A percentile compares a stretch with the other conserved stretches of the same genome.
Conservation (phyloP, 2,797 vertebrate species). For the Anomalospiza imberbis region DNA sequence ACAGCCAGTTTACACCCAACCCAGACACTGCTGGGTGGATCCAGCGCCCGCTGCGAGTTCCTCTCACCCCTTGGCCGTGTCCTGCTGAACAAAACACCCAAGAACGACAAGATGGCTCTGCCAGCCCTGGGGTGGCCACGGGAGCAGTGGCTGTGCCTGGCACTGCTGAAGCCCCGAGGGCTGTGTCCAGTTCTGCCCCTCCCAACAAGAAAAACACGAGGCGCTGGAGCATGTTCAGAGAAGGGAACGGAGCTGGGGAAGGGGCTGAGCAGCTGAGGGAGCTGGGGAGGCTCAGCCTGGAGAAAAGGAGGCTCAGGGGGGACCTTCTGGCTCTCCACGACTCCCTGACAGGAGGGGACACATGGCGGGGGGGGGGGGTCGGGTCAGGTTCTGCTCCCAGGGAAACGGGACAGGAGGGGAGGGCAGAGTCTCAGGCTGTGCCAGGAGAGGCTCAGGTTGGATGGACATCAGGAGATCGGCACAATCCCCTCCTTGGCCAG, state of each 20-base stretch:
- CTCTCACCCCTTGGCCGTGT: not conserved
- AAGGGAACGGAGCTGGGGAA: not conserved
- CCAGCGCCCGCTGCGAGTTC: accelerated
- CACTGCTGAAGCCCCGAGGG: not conserved
- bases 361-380: no score
- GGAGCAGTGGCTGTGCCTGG: not conserved
- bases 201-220: not conserved
- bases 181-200: not conserved
- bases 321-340: no score
- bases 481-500: not conserved
- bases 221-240: no score
- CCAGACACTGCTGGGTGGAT: accelerated
- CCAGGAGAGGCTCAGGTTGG: no score
- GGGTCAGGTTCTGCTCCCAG: no score
- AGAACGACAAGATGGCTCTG: not conserved
- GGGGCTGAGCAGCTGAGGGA: no score
- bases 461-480: no score
- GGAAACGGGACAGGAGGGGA: no score
- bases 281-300: no score
- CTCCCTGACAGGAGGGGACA: no score
- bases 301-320: no score
- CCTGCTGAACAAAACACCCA: not conserved
- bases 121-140: not conserved
- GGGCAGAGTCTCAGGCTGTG: no score
- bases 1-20: accelerated